Evolutionary conservation across 2,888 invertebrate genomes (phyloP).

Genomic region (Chloroclysta siterata): DNA sequence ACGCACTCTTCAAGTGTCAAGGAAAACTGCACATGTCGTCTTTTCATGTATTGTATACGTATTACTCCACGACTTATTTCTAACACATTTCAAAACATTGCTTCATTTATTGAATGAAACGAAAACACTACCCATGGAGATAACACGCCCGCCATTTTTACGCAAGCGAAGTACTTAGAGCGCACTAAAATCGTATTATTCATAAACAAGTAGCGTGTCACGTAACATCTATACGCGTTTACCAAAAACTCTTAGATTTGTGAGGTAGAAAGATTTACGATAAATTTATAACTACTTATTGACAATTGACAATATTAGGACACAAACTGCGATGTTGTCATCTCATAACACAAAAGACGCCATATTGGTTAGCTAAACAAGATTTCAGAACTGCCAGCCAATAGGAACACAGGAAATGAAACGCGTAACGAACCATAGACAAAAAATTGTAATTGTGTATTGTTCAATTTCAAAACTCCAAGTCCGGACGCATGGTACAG

Average conservation of each 20-base stretch:
- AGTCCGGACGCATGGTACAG: neutral
- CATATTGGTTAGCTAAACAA: constrained; percentile 71
- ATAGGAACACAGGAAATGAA: constrained; percentile 38
- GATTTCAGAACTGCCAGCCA: constrained; percentile 35
- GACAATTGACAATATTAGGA: constrained; percentile 63
- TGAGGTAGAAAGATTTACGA: constrained; percentile 71
- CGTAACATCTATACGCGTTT: constrained; percentile 57
- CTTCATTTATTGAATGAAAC: constrained; percentile 69
- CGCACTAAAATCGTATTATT: constrained; percentile 58
- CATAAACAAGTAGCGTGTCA: constrained; percentile 50
- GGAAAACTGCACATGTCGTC: constrained; percentile 65
- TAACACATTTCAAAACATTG: constrained; percentile 56
- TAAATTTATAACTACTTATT: constrained; percentile 63
- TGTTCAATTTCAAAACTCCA: constrained; percentile 3
- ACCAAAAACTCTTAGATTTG: constrained; percentile 67
- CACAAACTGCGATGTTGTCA: constrained; percentile 85
- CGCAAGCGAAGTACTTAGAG: constrained; percentile 75
- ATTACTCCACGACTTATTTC: constrained; percentile 44
- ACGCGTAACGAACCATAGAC: constrained; percentile 48
- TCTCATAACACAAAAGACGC: constrained; percentile 83
- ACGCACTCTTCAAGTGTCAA: constrained; percentile 70
- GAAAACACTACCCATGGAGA: constrained; percentile 82
- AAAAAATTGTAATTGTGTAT: constrained; percentile 2
- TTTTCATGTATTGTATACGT: constrained; percentile 46
- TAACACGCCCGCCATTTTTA: constrained; percentile 85